Percentiles rank a stretch among this genome's conserved stretches.
These are phyloP conservation scores for Drosophila anomalata DNA, from an alignment of 2,888 invertebrate species.

Conservation along the genomic window DNA sequence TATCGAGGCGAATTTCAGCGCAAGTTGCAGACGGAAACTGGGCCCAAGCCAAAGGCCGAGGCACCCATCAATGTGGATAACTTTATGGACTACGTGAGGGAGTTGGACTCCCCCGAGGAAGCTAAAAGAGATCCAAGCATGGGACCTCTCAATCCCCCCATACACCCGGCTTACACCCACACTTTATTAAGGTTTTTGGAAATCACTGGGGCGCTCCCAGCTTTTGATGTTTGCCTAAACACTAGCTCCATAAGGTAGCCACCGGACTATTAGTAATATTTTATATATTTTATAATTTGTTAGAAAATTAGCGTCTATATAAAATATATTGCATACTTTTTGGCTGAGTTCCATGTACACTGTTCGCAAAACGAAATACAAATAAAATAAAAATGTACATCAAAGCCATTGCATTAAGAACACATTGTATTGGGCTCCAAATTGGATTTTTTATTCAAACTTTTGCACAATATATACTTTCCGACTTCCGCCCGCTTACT, in stretches of 20 bases:
- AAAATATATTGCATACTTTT: slow-evolving; percentile 12
- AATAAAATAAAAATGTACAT: background rate
- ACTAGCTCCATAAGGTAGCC: slow-evolving; percentile 54
- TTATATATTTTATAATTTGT: slow-evolving; percentile 28
- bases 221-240: slow-evolving; percentile 40
- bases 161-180: slow-evolving; percentile 6
- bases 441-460: slow-evolving; percentile 57
- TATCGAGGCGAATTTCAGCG: slow-evolving; percentile 89
- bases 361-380: background rate
- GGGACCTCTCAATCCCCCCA: background rate
- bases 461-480: slow-evolving; percentile 71
- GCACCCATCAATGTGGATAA: slow-evolving; percentile 63
- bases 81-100: slow-evolving; percentile 73
- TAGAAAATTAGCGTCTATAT: slow-evolving; percentile 22
- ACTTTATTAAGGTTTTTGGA: slow-evolving; percentile 50
- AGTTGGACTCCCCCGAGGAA: slow-evolving; percentile 49
- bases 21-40: slow-evolving; percentile 62
- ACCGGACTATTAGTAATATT: background rate
- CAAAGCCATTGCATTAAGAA: background rate
- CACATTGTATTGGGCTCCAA: slow-evolving; percentile 34
- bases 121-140: background rate
- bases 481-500: slow-evolving; percentile 43
- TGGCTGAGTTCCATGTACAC: background rate
- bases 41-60: slow-evolving; percentile 28
- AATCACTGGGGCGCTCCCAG: slow-evolving; percentile 43